Evolutionary conservation across 37 sponge, comb jelly and placozoan genomes (phyloP).

Genomic region (Aplysina aerophoba): DNA sequence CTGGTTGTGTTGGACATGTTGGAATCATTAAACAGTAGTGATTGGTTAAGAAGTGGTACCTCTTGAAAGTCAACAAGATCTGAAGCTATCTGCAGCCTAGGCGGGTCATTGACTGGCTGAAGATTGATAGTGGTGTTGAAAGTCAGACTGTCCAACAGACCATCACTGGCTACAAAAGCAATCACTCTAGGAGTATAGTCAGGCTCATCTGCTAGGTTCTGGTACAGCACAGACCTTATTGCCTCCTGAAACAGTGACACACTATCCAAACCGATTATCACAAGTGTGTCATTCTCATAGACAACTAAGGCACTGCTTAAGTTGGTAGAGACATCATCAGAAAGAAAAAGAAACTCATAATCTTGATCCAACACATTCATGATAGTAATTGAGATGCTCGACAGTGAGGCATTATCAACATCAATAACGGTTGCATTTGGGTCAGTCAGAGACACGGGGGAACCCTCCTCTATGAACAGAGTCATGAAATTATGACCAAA

Average conservation of each 20-base stretch:
- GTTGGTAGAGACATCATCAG: slow-evolving; percentile 26
- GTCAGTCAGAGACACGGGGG: slow-evolving; percentile 47
- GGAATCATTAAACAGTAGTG: not conserved
- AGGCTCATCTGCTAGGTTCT: slow-evolving; percentile 75
- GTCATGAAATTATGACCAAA: slow-evolving; percentile 46
- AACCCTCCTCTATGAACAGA: slow-evolving; percentile 73
- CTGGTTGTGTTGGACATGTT: not conserved
- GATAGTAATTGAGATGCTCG: slow-evolving; percentile 53
- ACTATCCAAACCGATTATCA: slow-evolving; percentile 41
- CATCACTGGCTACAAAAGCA: slow-evolving; percentile 76
- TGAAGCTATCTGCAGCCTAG: slow-evolving; percentile 49
- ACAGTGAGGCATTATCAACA: slow-evolving; percentile 70
- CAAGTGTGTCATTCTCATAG: slow-evolving; percentile 26
- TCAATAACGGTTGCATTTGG: slow-evolving; percentile 63
- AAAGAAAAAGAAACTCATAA: slow-evolving; percentile 39
- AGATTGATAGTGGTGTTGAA: slow-evolving; percentile 60
- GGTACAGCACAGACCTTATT: slow-evolving; percentile 57
- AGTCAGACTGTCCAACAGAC: slow-evolving; percentile 44
- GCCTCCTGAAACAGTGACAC: slow-evolving; percentile 43
- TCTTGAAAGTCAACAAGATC: not conserved
- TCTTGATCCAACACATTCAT: slow-evolving; percentile 67
- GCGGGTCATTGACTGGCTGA: slow-evolving; percentile 77
- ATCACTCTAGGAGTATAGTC: slow-evolving; percentile 47
- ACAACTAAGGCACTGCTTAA: not conserved
- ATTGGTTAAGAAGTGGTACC: not conserved